A percentile compares a stretch with the other conserved stretches of the same genome.
Conservation (phyloP, 2,888 invertebrate species). For the Panorpa germanica region DNA sequence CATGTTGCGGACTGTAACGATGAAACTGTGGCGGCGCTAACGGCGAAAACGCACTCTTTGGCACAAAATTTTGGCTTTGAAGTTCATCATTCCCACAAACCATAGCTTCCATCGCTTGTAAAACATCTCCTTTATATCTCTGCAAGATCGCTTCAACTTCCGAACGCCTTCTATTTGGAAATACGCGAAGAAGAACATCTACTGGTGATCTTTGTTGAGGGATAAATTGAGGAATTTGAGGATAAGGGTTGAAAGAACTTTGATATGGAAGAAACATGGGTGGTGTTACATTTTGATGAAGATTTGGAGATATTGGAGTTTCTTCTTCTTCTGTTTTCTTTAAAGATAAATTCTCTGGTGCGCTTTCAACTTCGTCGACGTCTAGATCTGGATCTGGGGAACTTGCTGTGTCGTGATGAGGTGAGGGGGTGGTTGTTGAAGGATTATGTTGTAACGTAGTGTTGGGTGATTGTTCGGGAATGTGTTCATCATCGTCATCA, state of each 20-base stretch:
- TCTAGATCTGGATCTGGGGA: conserved; percentile 26
- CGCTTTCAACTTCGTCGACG: conserved; percentile 30
- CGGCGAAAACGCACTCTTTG: conserved; percentile 64
- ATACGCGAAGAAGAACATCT: conserved; percentile 75
- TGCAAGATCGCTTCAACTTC: conserved; percentile 75
- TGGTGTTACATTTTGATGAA: conserved; percentile 11
- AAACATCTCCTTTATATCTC: conserved; percentile 72
- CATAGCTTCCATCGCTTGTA: conserved; percentile 86
- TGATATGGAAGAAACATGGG: conserved; percentile 14
- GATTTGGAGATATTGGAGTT: conserved; percentile 25
- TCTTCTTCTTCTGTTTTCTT: conserved; percentile 42
- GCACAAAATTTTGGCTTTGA: too few relatives aligned
- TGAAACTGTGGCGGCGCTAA: conserved; percentile 38
- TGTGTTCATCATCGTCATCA: conserved; percentile 24
- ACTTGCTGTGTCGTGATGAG: too few relatives aligned
- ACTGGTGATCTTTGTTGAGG: conserved; percentile 52
- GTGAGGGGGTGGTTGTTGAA: conserved; percentile 22
- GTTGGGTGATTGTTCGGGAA: conserved; percentile 24
- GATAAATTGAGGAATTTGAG: conserved; percentile 1
- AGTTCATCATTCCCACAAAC: conserved; percentile 37
- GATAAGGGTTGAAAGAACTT: background rate
- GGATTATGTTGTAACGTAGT: conserved; percentile 22
- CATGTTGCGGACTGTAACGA: conserved; percentile 30
- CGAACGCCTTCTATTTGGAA: conserved; percentile 68
- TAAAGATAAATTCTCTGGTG: conserved; percentile 66